A percentile compares a stretch with the other conserved stretches of the same genome.
These are phyloP conservation scores for Diploptera punctata DNA, from an alignment of 2,888 invertebrate species.

Conservation along the genomic window DNA sequence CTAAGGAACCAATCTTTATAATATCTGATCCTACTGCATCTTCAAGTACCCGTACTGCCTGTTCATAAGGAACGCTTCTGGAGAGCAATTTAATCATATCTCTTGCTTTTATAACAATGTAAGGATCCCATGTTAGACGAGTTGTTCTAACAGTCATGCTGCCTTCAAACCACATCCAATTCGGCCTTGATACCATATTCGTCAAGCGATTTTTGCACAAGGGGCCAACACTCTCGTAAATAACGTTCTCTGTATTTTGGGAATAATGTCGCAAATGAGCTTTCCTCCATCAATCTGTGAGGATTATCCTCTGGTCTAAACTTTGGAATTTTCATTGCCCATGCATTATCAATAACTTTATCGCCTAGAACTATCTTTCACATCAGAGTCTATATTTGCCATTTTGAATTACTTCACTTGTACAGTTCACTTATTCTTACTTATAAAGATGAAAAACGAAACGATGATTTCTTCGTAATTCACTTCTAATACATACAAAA, in stretches of 20 bases:
- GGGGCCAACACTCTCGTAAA: constrained; percentile 92
- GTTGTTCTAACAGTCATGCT: constrained; percentile 96
- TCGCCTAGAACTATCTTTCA: constrained; percentile 51
- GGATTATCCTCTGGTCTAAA: constrained; percentile 91
- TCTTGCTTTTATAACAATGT: constrained; percentile 93
- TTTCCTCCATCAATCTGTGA: constrained; percentile 87
- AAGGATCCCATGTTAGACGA: constrained; percentile 98
- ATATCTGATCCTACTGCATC: constrained; percentile 95
- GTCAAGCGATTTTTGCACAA: constrained; percentile 84
- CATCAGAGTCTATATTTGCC: constrained; percentile 43
- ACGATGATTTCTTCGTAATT: too few species aligned
- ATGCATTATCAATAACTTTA: constrained; percentile 82
- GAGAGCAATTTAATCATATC: constrained; percentile 95
- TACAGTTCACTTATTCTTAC: too few species aligned
- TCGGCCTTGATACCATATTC: constrained; percentile 86
- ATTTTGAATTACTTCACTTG: too few species aligned
- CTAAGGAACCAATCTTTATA: constrained; percentile 92
- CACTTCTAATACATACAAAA: too few species aligned
- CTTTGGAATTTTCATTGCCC: constrained; percentile 84
- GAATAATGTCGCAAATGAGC: constrained; percentile 95
- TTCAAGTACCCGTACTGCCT: constrained; percentile 84
- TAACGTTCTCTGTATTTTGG: constrained; percentile 98
- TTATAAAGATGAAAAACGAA: too few species aligned
- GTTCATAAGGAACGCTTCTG: constrained; percentile 96
- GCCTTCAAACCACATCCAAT: constrained; percentile 90